These are phyloP conservation scores for Coranthus polyacanthus DNA, from an alignment of 2,797 vertebrate species.

Conservation along the genomic window DNA sequence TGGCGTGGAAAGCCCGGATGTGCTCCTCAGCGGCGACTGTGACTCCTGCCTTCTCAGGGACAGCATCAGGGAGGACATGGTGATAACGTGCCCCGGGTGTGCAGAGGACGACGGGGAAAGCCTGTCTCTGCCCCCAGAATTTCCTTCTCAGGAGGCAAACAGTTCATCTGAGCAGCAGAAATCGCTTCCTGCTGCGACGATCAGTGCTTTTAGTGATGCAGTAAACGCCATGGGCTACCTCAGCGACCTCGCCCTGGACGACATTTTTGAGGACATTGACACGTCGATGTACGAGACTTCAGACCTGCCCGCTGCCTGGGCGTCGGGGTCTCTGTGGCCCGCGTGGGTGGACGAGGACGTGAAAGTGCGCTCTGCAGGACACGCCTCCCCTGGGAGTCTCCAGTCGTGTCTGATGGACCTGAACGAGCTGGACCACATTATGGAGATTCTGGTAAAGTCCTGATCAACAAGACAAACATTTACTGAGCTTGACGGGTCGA, in stretches of 20 bases:
- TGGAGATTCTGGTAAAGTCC: constrained; percentile 91
- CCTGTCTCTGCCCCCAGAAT: constrained; percentile 37
- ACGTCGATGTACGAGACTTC: constrained; percentile 92
- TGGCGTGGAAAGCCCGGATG: constrained; percentile 61
- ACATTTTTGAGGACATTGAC: constrained; percentile 93
- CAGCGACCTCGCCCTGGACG: constrained; percentile 89
- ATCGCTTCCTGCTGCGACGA: constrained; percentile 65
- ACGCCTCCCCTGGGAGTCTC: constrained; percentile 79
- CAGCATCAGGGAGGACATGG: constrained; percentile 80
- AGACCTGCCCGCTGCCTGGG: constrained; percentile 83
- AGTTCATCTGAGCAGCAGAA: constrained; percentile 72
- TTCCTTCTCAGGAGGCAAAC: constrained; percentile 61
- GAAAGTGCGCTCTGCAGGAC: constrained; percentile 80
- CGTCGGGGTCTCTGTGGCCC: constrained; percentile 72
- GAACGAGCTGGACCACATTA: constrained; percentile 92
- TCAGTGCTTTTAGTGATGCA: constrained; percentile 86
- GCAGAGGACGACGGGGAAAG: constrained; percentile 61
- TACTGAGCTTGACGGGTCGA: neutral
- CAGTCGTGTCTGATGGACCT: constrained; percentile 88
- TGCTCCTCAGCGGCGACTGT: constrained; percentile 64
- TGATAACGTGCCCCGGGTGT: constrained; percentile 79
- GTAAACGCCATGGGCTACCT: constrained; percentile 89
- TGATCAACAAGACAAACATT: too few species aligned
- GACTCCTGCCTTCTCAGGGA: constrained; percentile 84
- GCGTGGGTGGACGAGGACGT: constrained; percentile 81